Evolutionary conservation across 2,797 vertebrate genomes (phyloP), one percentile per base, ranked within the genome.

Genomic region (Pangasius djambal): DNA sequence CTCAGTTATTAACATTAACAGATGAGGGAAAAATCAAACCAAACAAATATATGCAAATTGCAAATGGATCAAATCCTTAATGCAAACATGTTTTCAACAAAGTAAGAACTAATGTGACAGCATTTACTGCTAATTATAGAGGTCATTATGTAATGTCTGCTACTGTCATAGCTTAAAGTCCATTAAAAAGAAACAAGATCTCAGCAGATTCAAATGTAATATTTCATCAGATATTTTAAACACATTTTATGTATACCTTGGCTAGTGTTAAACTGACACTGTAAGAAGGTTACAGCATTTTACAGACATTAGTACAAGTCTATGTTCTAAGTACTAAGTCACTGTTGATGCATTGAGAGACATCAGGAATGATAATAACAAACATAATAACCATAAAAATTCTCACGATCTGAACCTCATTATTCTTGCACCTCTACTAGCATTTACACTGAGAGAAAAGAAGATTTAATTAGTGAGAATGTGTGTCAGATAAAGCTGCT

Each of bases 381-480:
- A 78, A 5, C 2, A 83, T 65, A 83, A 65, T 9, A 59, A 79
- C 13, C 6, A 75, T 37, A 20, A 82, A 37, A 20, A 31, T 50
- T 69, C 40, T 69, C n/a, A 85, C 3, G 20, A 34, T 13, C 28
- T 15, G 70, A 52, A 34, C 48, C 65, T 70, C 63, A 12, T 85
- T 50, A 13, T 22, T 52, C 44, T 52, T 50, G 48, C 63, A 70
- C 83, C 8, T 52, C 50, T 22, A 31, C 3, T 6, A 28, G n/a
- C 83, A 13, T 83, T 83, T 20, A 13, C 3, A 2, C 65, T 3
- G 2, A 37, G 5, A 87, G 83, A 83, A 65, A 63, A 69, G 79
- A 70, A 84, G 87, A 81, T 90, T 84, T 83, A 83, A 86, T 86
- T 67, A 89, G n/a, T 83, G 83, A 88, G 89, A 61, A 86, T 69